Evolutionary conservation across 2,888 invertebrate genomes (phyloP).

Genomic region (Eristalinus sepulchralis): DNA sequence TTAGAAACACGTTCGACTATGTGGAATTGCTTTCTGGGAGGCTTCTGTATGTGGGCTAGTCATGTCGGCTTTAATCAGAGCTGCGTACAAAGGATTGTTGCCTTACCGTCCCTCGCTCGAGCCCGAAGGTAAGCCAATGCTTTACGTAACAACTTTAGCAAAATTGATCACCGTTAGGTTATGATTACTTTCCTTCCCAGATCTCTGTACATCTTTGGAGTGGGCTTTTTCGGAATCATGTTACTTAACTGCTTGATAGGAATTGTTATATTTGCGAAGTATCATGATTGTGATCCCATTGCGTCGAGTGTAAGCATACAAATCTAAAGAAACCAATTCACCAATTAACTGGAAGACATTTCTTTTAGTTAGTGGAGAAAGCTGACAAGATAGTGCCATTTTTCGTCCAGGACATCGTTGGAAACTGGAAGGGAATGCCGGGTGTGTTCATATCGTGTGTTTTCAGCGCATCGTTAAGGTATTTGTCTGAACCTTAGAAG

Average conservation of each 20-base stretch:
- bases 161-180: not conserved
- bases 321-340: too few relatives aligned
- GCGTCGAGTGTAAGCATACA: slow-evolving; percentile 74
- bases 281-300: slow-evolving; percentile 83
- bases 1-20: slow-evolving; percentile 84
- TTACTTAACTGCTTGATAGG: slow-evolving; percentile 83
- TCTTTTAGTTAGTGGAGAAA: slow-evolving; percentile 73
- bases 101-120: slow-evolving; percentile 83
- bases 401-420: slow-evolving; percentile 82
- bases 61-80: slow-evolving; percentile 87
- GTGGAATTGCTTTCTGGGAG: slow-evolving; percentile 84
- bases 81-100: slow-evolving; percentile 87
- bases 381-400: slow-evolving; percentile 81
- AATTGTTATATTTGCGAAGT: slow-evolving; percentile 82
- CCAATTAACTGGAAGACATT: too few relatives aligned
- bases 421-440: slow-evolving; percentile 81
- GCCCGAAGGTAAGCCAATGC: slow-evolving; percentile 81
- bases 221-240: slow-evolving; percentile 82
- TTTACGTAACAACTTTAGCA: too few relatives aligned
- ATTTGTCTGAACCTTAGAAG: not conserved
- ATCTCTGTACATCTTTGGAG: slow-evolving; percentile 81
- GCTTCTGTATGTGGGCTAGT: slow-evolving; percentile 83
- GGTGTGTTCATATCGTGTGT: slow-evolving; percentile 83
- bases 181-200: slow-evolving; percentile 75
- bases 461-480: slow-evolving; percentile 83